Base-by-base conservation (phyloP, 1,140 invertebrate genomes). In the Danaus melanippus region DNA sequence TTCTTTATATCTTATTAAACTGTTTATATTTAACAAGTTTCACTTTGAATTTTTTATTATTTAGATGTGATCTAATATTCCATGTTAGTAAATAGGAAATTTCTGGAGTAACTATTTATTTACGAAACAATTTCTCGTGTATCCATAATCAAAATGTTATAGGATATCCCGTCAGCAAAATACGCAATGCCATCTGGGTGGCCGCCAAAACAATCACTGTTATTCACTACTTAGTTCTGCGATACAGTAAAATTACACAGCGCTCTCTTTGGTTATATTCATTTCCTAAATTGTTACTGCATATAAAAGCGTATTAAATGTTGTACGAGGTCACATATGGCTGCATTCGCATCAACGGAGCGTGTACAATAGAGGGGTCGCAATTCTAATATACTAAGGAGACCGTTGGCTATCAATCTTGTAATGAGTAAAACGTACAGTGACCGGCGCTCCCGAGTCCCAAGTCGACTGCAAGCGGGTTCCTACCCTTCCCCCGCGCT, bases 171-270 rank as follows among this genome's bases (percentile, higher is more conserved):
- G 64, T 74, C 66, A 76, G 74, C 70, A 66, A 70, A 75, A 71
- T 70, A 69, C 64, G 66, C 66, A 67, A 67, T 74, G 74, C 75
- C 71, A 77, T 77, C 76, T 86, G 78, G 80, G 71, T 67, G 66
- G 46, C 67, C 67, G 79, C 78, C 80, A 84, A 84, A 76, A 84
- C 79, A 85, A 82, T 85, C 79, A 79, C 76, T 76, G 76, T 74
- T 79, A 79, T 81, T 79, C 74, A 74, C 64, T 76, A 76, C 66
- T 86, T 78, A 81, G 56, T 68, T 58, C 53, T 58, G 53, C 70
- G 53, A 68, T 66, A 60, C 67, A 60, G 59, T 65, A 69, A 67
- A 62, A 60, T 55, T 51, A 48, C 52, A 58, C 50, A 53, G 21
- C 32, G 44, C 10, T 50, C 49, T 42, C 1, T 49, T 50, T 40